Conservation (phyloP, 92 coral and sea anemone species). For the Bergia sp. region DNA sequence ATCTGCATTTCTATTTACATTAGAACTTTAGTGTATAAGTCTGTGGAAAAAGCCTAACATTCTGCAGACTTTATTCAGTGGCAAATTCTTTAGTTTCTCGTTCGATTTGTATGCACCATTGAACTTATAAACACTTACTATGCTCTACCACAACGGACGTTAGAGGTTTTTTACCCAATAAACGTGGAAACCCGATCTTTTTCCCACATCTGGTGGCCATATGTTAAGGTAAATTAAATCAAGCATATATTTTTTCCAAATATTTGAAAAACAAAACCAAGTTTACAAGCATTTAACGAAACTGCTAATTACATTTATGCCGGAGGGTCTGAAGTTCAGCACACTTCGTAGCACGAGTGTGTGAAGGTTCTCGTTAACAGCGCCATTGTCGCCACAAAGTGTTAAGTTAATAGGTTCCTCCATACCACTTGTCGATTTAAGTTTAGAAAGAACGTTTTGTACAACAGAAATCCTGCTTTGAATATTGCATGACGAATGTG, state of each 20-base stretch:
- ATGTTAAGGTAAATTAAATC: not conserved
- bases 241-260: not conserved
- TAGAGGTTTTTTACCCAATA: not conserved
- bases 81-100: no score
- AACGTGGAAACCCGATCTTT: not conserved
- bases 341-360: slow-evolving; percentile 18
- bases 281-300: slow-evolving; percentile 30
- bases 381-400: slow-evolving; percentile 8
- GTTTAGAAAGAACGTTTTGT: not conserved
- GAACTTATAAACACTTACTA: not conserved
- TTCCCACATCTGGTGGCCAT: slow-evolving; percentile 33
- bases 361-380: not conserved
- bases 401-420: not conserved
- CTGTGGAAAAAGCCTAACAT: no score
- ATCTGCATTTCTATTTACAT: no score
- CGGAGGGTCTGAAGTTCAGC: not conserved
- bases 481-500: slow-evolving; percentile 42
- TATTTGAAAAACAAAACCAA: slow-evolving; percentile 11
- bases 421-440: not conserved
- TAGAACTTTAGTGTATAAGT: no score
- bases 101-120: no score
- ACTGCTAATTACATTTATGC: slow-evolving; percentile 13
- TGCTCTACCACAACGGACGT: no score
- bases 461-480: not conserved
- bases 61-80: no score